These are phyloP conservation scores for Neosalanx taihuensis DNA, from an alignment of 2,797 vertebrate genomes.

Conservation along the genomic window DNA sequence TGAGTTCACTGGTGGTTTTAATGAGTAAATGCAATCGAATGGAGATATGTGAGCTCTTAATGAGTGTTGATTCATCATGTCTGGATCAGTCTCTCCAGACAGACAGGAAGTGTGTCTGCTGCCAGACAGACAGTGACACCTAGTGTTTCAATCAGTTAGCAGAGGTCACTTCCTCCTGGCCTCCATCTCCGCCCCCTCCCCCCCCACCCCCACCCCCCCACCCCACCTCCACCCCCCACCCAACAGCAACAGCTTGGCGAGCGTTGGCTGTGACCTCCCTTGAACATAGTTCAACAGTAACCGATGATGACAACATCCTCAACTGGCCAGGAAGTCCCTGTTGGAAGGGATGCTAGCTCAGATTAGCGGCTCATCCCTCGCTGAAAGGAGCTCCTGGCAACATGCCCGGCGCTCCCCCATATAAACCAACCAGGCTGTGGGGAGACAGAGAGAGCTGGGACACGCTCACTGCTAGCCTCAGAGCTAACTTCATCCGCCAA, in stretches of 20 bases:
- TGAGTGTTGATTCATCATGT: too few species aligned
- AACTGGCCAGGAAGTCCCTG: slow-evolving; percentile 65
- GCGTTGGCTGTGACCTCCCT: slow-evolving; percentile 37
- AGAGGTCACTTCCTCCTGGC: slow-evolving; percentile 10
- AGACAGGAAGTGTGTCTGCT: slow-evolving; percentile 28
- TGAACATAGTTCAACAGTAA: slow-evolving; percentile 63
- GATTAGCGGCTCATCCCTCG: slow-evolving; percentile 33
- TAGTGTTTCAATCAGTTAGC: slow-evolving; percentile 54
- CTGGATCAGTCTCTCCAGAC: too few species aligned
- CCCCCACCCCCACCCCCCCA: not conserved
- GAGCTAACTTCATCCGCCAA: slow-evolving; percentile 36
- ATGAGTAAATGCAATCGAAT: slow-evolving; percentile 56
- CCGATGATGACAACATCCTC: slow-evolving; percentile 66
- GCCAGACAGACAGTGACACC: slow-evolving; percentile 66
- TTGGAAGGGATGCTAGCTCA: slow-evolving; percentile 58
- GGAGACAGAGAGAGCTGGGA: slow-evolving; percentile 53
- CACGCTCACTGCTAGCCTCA: slow-evolving; percentile 1
- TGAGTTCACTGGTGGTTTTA: slow-evolving; percentile 30
- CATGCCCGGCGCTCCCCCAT: slow-evolving; percentile 26
- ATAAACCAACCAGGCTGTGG: slow-evolving; percentile 41
- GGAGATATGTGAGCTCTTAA: slow-evolving; percentile 53
- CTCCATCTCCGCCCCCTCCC: not conserved
- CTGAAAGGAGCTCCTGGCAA: slow-evolving; percentile 40
- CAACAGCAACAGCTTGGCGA: slow-evolving; percentile 37
- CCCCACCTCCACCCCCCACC: not conserved